Conservation (phyloP, 1,140 invertebrate genomes). For the Ruditapes philippinarum region DNA sequence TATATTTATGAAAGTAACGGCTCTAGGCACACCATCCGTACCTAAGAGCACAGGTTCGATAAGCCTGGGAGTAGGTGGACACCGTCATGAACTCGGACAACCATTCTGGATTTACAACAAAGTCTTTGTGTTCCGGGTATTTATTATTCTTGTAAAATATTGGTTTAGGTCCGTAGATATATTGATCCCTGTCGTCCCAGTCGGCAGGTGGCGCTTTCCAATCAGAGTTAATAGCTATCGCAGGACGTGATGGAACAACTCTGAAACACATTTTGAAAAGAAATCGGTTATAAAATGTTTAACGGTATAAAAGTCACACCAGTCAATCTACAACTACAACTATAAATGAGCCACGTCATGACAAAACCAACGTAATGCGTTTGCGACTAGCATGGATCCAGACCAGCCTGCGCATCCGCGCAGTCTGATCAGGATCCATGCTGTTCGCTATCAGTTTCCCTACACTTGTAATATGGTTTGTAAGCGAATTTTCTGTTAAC, state of each 20-base stretch:
- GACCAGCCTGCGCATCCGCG: too few species aligned
- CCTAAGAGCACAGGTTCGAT: conserved; percentile 74
- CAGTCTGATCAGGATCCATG: too few species aligned
- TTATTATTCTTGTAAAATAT: conserved; percentile 75
- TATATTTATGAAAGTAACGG: too few species aligned
- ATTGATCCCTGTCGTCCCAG: conserved; percentile 75
- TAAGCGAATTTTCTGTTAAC: too few species aligned
- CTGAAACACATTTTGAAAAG: conserved; percentile 51
- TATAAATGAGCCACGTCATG: too few species aligned
- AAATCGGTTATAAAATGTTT: too few species aligned
- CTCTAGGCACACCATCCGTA: conserved; percentile 69
- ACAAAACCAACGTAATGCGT: too few species aligned
- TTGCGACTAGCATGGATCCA: too few species aligned
- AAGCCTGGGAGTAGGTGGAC: conserved; percentile 71
- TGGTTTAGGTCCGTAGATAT: conserved; percentile 69
- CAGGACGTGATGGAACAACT: conserved; percentile 68
- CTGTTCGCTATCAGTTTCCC: too few species aligned
- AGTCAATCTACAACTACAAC: too few species aligned
- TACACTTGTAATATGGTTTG: too few species aligned
- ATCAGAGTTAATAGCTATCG: conserved; percentile 70
- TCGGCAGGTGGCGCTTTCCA: conserved; percentile 74
- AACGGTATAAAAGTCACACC: too few species aligned
- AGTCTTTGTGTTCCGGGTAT: conserved; percentile 68
- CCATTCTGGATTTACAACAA: conserved; percentile 74
- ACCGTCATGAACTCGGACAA: conserved; percentile 73